Evolutionary conservation across 2,113 vertebrate species (phyloP).

Genomic region (Telmatochromis sp.): DNA sequence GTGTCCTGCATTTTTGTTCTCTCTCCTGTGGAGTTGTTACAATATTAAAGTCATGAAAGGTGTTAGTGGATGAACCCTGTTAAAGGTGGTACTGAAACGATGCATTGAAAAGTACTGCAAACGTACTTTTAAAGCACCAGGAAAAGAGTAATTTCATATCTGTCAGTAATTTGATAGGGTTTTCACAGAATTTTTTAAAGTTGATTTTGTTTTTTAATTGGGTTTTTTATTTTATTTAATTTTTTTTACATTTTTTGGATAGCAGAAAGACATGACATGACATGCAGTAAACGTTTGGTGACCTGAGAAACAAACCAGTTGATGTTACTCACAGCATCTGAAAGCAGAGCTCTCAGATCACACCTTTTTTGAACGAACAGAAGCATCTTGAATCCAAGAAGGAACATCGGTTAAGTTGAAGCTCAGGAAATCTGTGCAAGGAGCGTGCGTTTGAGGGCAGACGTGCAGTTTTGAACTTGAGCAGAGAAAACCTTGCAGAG

Average conservation of each 20-base stretch:
- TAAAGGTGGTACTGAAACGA: background rate
- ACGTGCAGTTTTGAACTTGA: background rate
- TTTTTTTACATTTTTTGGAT: background rate
- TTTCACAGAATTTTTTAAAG: background rate
- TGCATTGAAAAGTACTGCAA: background rate
- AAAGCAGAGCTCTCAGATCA: background rate
- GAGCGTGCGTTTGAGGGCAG: background rate
- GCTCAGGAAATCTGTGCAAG: background rate
- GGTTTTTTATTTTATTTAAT: accelerated
- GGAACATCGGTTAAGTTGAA: background rate
- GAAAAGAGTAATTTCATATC: background rate
- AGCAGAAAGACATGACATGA: background rate
- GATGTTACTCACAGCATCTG: background rate
- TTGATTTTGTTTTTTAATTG: background rate
- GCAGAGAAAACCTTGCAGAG: background rate
- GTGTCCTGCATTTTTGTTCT: background rate
- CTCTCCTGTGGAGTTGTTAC: background rate
- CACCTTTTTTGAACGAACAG: background rate
- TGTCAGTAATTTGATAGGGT: background rate
- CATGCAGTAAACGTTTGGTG: accelerated
- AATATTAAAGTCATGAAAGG: background rate
- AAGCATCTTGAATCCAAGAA: background rate
- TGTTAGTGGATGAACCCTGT: background rate
- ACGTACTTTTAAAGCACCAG: background rate
- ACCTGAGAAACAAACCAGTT: background rate